Evolutionary conservation across 2,113 vertebrate genomes (phyloP), one percentile per base, ranked within the genome.

Genomic region (Hemibagrus wyckioides): DNA sequence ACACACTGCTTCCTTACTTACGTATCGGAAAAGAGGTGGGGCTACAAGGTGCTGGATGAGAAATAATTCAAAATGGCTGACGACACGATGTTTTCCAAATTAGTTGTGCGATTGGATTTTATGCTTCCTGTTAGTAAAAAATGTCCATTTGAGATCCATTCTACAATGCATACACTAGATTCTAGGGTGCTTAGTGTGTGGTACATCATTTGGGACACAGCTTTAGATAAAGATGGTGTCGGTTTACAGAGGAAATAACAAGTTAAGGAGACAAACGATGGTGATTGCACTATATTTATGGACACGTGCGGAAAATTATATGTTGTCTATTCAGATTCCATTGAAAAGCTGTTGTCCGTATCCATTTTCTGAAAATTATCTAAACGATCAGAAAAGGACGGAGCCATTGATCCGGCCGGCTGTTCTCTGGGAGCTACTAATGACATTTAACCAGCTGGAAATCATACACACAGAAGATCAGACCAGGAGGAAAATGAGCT

Each of bases 401-500:
- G 44, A 54, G 63, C 5, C 48, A 84, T 84, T 39, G 82, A 84
- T 84, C 65, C 11, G n/a, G 33, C 19, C 19, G 14, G 28, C 14
- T 4, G 28, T 86, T 67, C 48, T 19, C 59, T 41, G 14, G 7
- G 50, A 84, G 7, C 4, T 21, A 56, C 50, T 71, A 56, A 54
- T 69, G 65, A 84, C 82, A 36, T 71, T 80, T 56, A 33, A 36
- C 23, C 28, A 84, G 82, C 63, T 39, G 65, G 65, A 39, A 84
- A 28, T 84, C 82, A 57, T 71, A 81, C 77, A 86, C 76, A 71
- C 39, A 56, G 33, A 54, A 57, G 61, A 80, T 67, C 48, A 63
- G 41, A 25, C 30, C 85, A 36, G 69, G 36, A 48, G 19, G 44
- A 56, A 77, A 71, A 69, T 56, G 61, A n/a, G 54, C 14, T 44